Evolutionary conservation across 2,797 vertebrate species (phyloP).

Genomic region (Salmo trutta): DNA sequence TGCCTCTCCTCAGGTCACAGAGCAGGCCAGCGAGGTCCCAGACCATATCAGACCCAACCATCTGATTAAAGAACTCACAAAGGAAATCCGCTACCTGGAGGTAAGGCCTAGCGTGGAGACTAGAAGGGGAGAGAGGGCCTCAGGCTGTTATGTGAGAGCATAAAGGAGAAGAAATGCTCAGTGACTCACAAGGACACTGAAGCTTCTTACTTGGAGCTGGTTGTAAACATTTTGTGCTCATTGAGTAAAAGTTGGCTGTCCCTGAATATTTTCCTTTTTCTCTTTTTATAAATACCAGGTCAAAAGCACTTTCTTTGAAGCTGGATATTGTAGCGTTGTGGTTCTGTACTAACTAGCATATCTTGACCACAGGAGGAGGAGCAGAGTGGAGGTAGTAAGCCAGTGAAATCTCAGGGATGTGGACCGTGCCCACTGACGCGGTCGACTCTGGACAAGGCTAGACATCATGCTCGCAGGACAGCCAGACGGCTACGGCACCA

Average conservation of each 20-base stretch:
- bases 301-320: neutral
- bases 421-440: slow-evolving; percentile 81
- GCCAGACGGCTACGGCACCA: slow-evolving; percentile 80
- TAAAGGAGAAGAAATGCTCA: no score
- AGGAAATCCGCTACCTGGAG: slow-evolving; percentile 97
- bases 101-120: slow-evolving; percentile 68
- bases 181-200: no score
- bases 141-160: neutral
- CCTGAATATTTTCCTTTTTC: neutral
- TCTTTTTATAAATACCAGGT: neutral
- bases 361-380: slow-evolving; percentile 78
- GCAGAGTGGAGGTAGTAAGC: slow-evolving; percentile 75
- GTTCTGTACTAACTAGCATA: neutral
- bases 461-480: slow-evolving; percentile 81
- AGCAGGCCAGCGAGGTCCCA: slow-evolving; percentile 95
- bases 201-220: neutral
- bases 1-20: slow-evolving; percentile 77
- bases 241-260: neutral
- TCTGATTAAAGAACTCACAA: slow-evolving; percentile 98
- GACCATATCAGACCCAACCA: slow-evolving; percentile 96
- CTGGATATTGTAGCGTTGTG: neutral
- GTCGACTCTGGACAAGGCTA: slow-evolving; percentile 82
- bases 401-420: slow-evolving; percentile 94
- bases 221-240: neutral
- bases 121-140: neutral